These are phyloP conservation scores for Stegodyphus dumicola DNA, from an alignment of 1,140 invertebrate genomes.

Conservation along the genomic window DNA sequence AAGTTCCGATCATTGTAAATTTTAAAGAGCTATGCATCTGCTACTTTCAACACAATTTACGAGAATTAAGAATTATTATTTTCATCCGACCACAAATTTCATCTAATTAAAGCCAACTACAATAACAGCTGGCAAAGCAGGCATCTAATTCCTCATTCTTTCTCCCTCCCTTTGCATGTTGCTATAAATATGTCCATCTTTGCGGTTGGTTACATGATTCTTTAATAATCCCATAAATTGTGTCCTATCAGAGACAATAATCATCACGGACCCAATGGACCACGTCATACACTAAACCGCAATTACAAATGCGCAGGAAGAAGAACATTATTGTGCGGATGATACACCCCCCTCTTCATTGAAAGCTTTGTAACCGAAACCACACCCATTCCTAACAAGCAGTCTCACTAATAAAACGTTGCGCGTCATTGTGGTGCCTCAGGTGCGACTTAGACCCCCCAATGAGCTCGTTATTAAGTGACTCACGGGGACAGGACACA, in stretches of 20 bases:
- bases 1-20: no score
- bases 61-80: no score
- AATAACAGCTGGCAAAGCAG: no score
- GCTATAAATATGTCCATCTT: background rate
- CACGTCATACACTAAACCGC: conserved; percentile 25
- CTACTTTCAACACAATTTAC: no score
- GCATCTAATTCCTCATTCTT: no score
- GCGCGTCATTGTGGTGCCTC: conserved; percentile 36
- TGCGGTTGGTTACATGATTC: background rate
- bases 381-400: conserved; percentile 50
- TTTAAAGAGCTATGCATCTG: no score
- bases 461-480: conserved; percentile 42
- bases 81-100: no score
- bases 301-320: conserved; percentile 8
- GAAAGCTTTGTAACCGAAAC: background rate
- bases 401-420: conserved; percentile 31
- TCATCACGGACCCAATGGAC: conserved; percentile 19
- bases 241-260: conserved; percentile 16
- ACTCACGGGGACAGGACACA: conserved; percentile 9
- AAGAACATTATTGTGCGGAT: background rate
- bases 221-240: background rate
- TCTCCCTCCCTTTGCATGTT: no score
- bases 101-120: no score
- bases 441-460: conserved; percentile 42
- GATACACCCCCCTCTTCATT: no score